Evolutionary conservation across 1,140 invertebrate genomes (phyloP), one percentile per base, ranked within the genome.

Genomic region (Aphelinus certus): DNA sequence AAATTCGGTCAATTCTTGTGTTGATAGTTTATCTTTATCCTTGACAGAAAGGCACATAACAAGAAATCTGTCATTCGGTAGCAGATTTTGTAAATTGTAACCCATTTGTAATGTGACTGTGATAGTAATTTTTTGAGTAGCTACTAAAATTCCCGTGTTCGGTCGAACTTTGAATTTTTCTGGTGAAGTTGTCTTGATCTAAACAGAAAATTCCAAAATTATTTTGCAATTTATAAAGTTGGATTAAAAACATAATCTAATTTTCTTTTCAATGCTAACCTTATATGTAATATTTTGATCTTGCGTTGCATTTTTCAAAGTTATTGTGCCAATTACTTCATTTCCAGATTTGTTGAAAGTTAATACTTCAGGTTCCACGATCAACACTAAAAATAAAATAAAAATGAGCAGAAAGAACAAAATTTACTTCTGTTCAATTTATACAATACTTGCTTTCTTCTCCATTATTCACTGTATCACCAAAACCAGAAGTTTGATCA

Each of bases 101-200:
- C 89, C 90, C 56, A 88, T 82, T 69, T 91, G 88, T 26, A 92
- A 80, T 57, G 88, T 87, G 7, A 92, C 89, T 48, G 82, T 90
- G 3, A 92, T 84, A 3, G 81, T 85, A 4, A 87, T 83, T 69
- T 84, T 84, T 69, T 88, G 80, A 47, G 74, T 91, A 42, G 93
- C 90, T 2, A 88, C 82, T 53, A 98, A 83, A 53, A 92, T 85
- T 5, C 96, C 96, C 26, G 91, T 92, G 77, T 94, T 96, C 7
- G 96, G 96, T 70, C 94, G 90, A 1, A 98, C 96, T 60, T 95
- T 89, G 84, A 96, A 98, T 84, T 97, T 97, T 78, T 97, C 95
- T 0, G 96, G 96, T 2, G 90, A 88, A 0, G 89, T 91, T 53
- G 89, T 91, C 88, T 95, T 95, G 73, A 95, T 89, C 93, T 95